A percentile compares a stretch with the other conserved stretches of the same genome.
phyloP scores from a whole-genome alignment of 2,797 vertebrate species.

The Heliangelus exortis region DNA sequence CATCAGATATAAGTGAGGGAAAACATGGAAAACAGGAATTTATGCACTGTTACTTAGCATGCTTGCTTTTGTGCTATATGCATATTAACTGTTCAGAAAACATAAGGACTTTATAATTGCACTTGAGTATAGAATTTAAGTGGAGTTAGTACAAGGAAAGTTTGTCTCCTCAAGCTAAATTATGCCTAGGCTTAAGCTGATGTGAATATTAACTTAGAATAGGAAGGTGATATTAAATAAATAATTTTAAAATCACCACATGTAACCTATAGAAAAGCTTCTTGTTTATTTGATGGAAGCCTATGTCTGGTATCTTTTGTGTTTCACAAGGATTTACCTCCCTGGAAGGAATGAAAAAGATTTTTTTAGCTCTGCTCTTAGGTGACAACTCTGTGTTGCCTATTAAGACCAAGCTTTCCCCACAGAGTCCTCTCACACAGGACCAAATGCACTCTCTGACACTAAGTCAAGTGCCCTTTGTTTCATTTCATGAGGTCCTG shows the following conservation, averaged over 20 bases:
- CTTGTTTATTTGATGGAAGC: neutral
- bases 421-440: neutral
- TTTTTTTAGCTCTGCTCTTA: neutral
- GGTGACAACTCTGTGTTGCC: neutral
- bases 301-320: neutral
- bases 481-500: neutral
- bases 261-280: neutral
- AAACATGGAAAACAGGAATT: neutral
- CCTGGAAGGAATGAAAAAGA: neutral
- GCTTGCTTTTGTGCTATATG: neutral
- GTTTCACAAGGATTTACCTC: neutral
- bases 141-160: neutral
- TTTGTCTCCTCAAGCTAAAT: neutral
- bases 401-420: neutral
- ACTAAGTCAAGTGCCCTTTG: rapidly evolving
- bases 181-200: neutral
- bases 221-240: neutral
- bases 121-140: neutral
- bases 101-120: neutral
- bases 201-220: neutral
- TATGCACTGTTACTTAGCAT: neutral
- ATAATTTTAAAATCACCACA: neutral
- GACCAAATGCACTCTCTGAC: neutral
- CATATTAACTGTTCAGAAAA: neutral
- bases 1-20: neutral